phyloP scores from a whole-genome alignment of 2,888 invertebrate genomes.

The Trypoxylon attenuatum region DNA sequence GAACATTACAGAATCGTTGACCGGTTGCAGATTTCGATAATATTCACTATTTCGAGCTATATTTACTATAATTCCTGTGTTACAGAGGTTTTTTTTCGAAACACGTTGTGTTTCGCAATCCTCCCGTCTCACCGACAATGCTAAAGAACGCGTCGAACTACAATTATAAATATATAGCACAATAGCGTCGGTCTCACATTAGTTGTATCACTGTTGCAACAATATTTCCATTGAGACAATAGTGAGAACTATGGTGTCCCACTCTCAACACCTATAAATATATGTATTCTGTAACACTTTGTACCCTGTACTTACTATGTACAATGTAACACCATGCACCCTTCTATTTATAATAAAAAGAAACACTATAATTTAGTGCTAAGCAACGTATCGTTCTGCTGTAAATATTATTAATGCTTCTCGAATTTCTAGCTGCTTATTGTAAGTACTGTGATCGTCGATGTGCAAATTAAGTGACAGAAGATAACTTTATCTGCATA shows the following conservation, averaged over 20 bases:
- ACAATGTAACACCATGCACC: neutral
- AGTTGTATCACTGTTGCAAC: too few species aligned
- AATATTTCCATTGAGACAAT: too few species aligned
- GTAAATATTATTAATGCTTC: conserved; percentile 1
- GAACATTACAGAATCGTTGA: neutral
- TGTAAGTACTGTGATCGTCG: neutral
- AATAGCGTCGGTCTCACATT: too few species aligned
- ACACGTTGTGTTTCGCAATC: conserved; percentile 32
- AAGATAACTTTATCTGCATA: neutral
- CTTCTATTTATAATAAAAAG: neutral
- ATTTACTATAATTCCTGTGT: conserved; percentile 44
- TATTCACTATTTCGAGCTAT: neutral
- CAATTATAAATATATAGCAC: neutral
- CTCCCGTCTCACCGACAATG: neutral
- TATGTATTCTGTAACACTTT: too few species aligned
- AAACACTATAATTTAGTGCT: too few species aligned
- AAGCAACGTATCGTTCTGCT: too few species aligned
- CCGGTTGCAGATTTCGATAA: neutral
- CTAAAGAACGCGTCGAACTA: neutral
- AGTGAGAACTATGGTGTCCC: too few species aligned
- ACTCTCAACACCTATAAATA: too few species aligned
- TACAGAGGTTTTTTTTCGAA: conserved; percentile 57
- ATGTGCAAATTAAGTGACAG: neutral
- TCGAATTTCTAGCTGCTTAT: conserved; percentile 3
- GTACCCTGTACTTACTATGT: neutral